Base-by-base conservation (phyloP, 2,797 vertebrate genomes). In the Allobates femoralis region DNA sequence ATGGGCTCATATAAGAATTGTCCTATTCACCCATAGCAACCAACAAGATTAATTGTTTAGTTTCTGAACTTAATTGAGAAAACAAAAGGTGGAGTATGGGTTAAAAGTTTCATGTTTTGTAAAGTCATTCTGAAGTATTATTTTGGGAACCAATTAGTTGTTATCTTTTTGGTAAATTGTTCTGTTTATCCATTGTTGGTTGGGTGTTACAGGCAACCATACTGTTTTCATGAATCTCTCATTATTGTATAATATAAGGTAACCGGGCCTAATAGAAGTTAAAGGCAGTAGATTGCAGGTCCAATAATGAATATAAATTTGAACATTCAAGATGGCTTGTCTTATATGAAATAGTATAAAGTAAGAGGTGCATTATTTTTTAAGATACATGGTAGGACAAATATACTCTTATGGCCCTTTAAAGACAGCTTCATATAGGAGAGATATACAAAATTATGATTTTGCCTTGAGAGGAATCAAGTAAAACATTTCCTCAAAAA, bases 261-360 rank as follows among this genome's bases (percentile, higher is more conserved):
- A 55, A 7, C 21, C 21, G 51, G 56, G 12, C 55, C 50, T 19
- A 50, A 30, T 11, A 76, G 50, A 51, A 5, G 18, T 56, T 32
- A 8, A 56, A 32, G 26, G 6, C 28, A 55, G 75, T 32, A 37
- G n/a, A 55, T 30, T 78, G 5, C 5, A 58, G 23, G 26, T 18
- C 28, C 30, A 78, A 37, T 15, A 37, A 3, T 34, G 14, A 1
- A 23, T 46, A n/a, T 14, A 71, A 21, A 34, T 34, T 34, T 50
- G n/a, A 50, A 74, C 71, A 74, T 74, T 41, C 32, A 60, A 46
- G 56, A 37, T 21, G 23, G n/a, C 77, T 79, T n/a, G 19, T 56
- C 32, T 58, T 58, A n/a, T 78, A 10, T 12, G 8, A 26, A 60
- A 26, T 62, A 41, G 26, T 41, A 79, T 41, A 60, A 6, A 79